Conservation (phyloP, 1,140 invertebrate species). For the Sarcophaga bullata region DNA sequence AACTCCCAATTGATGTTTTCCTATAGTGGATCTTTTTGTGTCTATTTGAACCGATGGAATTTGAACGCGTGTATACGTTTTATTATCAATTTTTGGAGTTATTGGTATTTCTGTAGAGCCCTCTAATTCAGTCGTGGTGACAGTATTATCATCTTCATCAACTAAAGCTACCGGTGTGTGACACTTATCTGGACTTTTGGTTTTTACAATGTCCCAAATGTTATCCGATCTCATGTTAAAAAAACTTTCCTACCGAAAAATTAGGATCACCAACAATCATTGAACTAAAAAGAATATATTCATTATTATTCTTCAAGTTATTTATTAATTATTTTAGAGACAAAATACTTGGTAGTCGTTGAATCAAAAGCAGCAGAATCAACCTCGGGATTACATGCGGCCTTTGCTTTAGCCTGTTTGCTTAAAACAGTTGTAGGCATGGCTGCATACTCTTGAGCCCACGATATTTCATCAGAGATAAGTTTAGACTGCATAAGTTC, state of each 20-base stretch:
- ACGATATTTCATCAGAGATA: constrained; percentile 57
- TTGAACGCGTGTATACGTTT: constrained; percentile 54
- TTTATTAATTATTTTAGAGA: neutral
- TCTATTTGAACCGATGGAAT: neutral
- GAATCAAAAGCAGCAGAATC: constrained; percentile 36
- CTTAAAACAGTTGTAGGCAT: constrained; percentile 57
- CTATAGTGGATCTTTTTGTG: neutral
- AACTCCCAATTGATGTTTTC: neutral
- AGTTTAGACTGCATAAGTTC: constrained; percentile 62
- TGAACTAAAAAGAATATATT: constrained; percentile 47
- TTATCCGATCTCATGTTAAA: constrained; percentile 59
- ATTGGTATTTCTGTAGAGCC: constrained; percentile 1
- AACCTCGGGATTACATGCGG: constrained; percentile 40
- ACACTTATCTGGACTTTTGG: constrained; percentile 45
- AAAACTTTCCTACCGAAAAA: constrained; percentile 60
- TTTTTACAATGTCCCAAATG: constrained; percentile 52
- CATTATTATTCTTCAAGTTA: neutral
- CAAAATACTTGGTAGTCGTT: constrained; percentile 53
- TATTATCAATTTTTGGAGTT: constrained; percentile 57
- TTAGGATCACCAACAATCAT: constrained; percentile 55
- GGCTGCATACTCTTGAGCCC: constrained; percentile 59
- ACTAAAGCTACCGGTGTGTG: constrained; percentile 43
- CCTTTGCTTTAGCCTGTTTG: constrained; percentile 54
- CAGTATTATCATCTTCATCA: constrained; percentile 43
- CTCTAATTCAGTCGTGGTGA: neutral